phyloP scores from a whole-genome alignment of 2,797 vertebrate genomes.

The Amazonetta brasiliensis region DNA sequence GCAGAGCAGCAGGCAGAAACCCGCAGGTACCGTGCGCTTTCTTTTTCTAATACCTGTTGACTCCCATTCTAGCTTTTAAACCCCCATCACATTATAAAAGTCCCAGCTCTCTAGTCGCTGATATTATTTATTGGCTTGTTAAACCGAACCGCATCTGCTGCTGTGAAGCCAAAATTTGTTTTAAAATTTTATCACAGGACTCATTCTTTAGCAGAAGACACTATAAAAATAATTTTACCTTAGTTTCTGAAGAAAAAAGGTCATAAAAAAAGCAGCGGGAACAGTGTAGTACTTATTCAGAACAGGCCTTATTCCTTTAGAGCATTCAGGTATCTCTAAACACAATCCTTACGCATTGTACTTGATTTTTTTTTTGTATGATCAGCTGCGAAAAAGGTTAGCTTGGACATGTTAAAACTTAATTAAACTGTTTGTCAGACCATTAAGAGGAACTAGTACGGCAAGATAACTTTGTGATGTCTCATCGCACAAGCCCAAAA shows the following conservation, averaged over 20 bases:
- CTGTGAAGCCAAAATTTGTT: background rate
- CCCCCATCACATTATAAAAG: background rate
- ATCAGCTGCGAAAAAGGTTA: background rate
- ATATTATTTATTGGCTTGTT: conserved; percentile 44
- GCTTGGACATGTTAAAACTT: conserved; percentile 22
- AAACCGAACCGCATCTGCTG: conserved; percentile 12
- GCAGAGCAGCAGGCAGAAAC: background rate
- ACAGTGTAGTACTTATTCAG: background rate
- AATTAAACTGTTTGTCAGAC: background rate
- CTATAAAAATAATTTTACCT: background rate
- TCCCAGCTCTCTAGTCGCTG: conserved; percentile 19
- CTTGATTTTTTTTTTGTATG: background rate
- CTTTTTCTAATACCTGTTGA: background rate
- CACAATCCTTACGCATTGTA: background rate
- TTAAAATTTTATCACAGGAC: background rate
- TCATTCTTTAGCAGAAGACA: background rate
- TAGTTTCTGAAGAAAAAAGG: background rate
- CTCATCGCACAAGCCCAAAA: conserved; percentile 1
- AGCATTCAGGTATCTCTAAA: background rate
- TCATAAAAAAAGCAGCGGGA: background rate
- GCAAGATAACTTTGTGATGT: conserved; percentile 7
- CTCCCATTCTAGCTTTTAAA: background rate
- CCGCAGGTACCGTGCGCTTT: background rate
- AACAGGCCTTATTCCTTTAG: background rate
- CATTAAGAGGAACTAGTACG: conserved; percentile 1